phyloP scores from a whole-genome alignment of 2,797 vertebrate species.

The Urocyon cinereoargenteus region DNA sequence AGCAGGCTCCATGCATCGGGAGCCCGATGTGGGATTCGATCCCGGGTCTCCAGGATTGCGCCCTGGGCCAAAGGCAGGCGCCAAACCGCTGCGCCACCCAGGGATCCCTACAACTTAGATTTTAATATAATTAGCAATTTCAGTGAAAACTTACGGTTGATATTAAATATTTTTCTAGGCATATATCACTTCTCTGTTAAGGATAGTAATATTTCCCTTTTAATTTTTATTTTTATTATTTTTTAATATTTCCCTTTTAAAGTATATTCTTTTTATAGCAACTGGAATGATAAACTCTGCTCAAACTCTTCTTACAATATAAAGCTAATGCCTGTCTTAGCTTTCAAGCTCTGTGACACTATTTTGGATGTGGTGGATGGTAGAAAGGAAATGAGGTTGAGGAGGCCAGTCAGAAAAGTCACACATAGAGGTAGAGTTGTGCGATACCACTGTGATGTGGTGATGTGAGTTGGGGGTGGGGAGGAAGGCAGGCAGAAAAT shows the following conservation, averaged over 20 bases:
- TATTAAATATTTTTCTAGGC: constrained; percentile 23
- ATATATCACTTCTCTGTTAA: constrained; percentile 37
- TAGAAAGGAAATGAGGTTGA: constrained; percentile 21
- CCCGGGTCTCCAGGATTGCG: no score
- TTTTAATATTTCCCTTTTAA: constrained; percentile 39
- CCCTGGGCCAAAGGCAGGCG: no score
- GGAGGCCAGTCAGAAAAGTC: constrained; percentile 29
- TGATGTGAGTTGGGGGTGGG: not conserved
- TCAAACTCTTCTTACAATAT: constrained; percentile 32
- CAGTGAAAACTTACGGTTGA: constrained; percentile 26
- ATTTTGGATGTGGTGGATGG: not conserved
- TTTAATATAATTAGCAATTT: constrained; percentile 55
- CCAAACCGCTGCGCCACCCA: no score
- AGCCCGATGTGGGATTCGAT: no score
- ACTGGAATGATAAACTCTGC: constrained; percentile 15
- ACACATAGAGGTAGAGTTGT: not conserved
- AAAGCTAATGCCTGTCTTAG: constrained; percentile 17
- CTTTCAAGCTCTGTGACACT: constrained; percentile 38
- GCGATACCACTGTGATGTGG: not conserved
- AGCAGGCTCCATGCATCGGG: no score
- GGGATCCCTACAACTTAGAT: not conserved
- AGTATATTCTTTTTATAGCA: constrained; percentile 53
- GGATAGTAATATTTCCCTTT: constrained; percentile 58
- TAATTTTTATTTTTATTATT: not conserved
- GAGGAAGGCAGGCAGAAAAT: not conserved